Percentiles rank a stretch among this genome's conserved stretches.
phyloP scores from a whole-genome alignment of 1,140 invertebrate genomes.

The Lanistes nyassanus region DNA sequence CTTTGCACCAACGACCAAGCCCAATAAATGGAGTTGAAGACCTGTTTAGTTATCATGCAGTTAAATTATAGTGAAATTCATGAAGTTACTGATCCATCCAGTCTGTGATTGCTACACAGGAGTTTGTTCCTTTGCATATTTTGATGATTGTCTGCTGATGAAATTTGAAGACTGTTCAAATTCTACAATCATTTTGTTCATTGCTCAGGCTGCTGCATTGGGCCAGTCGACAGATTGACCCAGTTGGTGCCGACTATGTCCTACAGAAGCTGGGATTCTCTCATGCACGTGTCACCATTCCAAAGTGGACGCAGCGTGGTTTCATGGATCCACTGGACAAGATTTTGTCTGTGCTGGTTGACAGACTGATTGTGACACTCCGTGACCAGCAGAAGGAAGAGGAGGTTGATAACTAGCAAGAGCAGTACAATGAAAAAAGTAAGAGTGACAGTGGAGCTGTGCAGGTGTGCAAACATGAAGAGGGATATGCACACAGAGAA shows the following conservation, averaged over 20 bases:
- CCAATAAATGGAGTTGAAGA: too few species aligned
- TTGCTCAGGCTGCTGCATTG: conserved; percentile 84
- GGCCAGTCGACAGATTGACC: conserved; percentile 95
- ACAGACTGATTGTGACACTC: conserved; percentile 56
- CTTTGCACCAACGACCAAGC: too few species aligned
- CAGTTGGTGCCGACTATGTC: conserved; percentile 97
- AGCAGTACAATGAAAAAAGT: too few species aligned
- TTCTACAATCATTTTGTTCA: background rate
- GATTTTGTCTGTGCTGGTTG: conserved; percentile 61
- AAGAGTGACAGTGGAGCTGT: too few species aligned
- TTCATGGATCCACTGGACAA: conserved; percentile 87
- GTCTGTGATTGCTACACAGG: too few species aligned
- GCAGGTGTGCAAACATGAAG: too few species aligned
- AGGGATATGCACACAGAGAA: too few species aligned
- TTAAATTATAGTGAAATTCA: background rate
- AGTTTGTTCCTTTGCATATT: too few species aligned
- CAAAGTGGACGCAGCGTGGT: conserved; percentile 98
- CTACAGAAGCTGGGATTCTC: conserved; percentile 95
- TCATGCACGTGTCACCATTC: conserved; percentile 96
- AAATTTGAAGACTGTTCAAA: too few species aligned
- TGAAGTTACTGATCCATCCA: too few species aligned
- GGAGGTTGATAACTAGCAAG: background rate
- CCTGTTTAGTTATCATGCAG: too few species aligned
- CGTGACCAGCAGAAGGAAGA: conserved; percentile 46
- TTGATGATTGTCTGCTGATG: too few species aligned